A percentile compares a stretch with the other conserved stretches of the same genome.
Conservation (phyloP, 2,888 invertebrate genomes). For the Noctua comes region DNA sequence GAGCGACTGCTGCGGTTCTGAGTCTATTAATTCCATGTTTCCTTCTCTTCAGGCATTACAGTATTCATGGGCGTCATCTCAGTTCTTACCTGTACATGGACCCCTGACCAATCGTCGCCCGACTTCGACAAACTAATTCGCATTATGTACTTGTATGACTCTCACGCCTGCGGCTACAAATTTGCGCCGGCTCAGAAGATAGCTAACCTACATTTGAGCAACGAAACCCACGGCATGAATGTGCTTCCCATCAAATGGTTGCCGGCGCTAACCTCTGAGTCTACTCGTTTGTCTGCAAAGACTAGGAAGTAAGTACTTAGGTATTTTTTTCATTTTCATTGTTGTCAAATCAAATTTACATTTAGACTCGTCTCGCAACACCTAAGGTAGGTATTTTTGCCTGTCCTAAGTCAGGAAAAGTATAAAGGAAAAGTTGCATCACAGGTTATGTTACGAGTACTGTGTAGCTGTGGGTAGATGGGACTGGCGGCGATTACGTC, state of each 20-base stretch:
- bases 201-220: slow-evolving; percentile 73
- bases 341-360: too few relatives aligned
- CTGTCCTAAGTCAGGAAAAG: too few relatives aligned
- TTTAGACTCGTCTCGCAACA: too few relatives aligned
- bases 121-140: slow-evolving; percentile 80
- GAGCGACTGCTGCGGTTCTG: background rate
- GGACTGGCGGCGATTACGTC: too few relatives aligned
- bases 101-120: slow-evolving; percentile 67
- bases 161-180: slow-evolving; percentile 74
- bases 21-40: background rate
- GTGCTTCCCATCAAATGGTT: slow-evolving; percentile 76
- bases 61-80: slow-evolving; percentile 72
- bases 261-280: slow-evolving; percentile 72
- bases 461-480: too few relatives aligned
- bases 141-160: slow-evolving; percentile 85
- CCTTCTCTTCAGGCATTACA: slow-evolving; percentile 71
- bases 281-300: slow-evolving; percentile 76
- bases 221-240: slow-evolving; percentile 72
- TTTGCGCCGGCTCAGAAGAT: slow-evolving; percentile 64
- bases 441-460: too few relatives aligned
- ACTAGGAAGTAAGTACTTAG: slow-evolving; percentile 76
- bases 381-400: too few relatives aligned
- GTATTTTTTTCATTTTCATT: background rate
- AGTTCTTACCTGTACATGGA: slow-evolving; percentile 78
- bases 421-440: too few relatives aligned